Percentiles rank a stretch among this genome's conserved stretches.
Evolutionary conservation across 2,113 vertebrate genomes (phyloP).

Genomic region (Dromiciops gliroides): DNA sequence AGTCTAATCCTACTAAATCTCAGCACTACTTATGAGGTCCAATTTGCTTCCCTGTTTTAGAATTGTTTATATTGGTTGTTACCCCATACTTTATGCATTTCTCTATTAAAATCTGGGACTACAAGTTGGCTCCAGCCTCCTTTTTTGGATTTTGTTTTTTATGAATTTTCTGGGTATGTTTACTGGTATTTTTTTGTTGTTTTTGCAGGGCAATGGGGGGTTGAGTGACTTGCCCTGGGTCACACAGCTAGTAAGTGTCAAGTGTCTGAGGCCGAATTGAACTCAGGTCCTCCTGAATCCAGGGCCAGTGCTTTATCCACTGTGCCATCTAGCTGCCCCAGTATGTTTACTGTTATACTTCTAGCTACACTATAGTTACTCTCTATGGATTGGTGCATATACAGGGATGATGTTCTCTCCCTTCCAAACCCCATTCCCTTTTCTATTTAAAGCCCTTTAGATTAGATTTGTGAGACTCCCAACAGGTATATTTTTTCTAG

Average conservation of each 20-base stretch:
- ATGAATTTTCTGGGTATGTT: not conserved
- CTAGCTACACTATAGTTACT: not conserved
- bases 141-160: not conserved
- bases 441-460: not conserved
- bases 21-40: not conserved
- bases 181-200: too few species aligned
- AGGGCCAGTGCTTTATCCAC: too few species aligned
- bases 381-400: not conserved
- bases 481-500: not conserved
- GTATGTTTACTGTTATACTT: not conserved
- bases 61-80: not conserved
- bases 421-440: not conserved
- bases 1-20: not conserved
- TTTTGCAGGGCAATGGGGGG: too few species aligned
- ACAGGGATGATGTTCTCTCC: not conserved
- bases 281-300: too few species aligned
- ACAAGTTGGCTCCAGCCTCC: not conserved
- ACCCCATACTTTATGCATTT: not conserved
- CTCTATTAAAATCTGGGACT: not conserved
- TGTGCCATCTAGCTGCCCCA: too few species aligned
- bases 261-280: too few species aligned
- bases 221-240: too few species aligned
- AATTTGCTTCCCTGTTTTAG: not conserved
- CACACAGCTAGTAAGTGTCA: too few species aligned
- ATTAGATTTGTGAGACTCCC: not conserved